Evolutionary conservation across 2,888 invertebrate species (phyloP).

Genomic region (Pollenia labialis): DNA sequence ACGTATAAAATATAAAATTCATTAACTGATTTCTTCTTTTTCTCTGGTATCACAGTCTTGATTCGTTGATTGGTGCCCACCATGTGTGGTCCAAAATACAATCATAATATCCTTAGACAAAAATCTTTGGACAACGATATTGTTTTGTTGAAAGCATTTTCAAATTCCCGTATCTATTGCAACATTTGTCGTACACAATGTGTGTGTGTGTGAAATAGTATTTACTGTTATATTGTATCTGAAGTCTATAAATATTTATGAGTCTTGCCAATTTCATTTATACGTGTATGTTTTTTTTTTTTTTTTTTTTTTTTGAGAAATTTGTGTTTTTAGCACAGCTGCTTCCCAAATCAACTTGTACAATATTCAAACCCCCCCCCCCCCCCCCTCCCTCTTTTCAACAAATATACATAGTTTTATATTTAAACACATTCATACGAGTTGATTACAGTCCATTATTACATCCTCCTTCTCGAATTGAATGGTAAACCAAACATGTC

Average conservation of each 20-base stretch:
- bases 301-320: background rate
- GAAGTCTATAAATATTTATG: slow-evolving; percentile 60
- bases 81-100: no score
- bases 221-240: slow-evolving; percentile 41
- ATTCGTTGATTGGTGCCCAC: no score
- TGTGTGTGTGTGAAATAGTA: background rate
- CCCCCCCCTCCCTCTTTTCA: background rate
- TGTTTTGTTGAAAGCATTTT: no score
- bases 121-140: no score
- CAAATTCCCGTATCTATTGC: no score
- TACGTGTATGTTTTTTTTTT: background rate
- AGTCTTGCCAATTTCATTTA: slow-evolving; percentile 37
- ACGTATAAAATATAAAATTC: no score
- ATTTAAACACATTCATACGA: background rate
- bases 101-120: no score
- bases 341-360: background rate
- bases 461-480: background rate
- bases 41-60: no score
- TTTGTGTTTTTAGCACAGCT: slow-evolving; percentile 19
- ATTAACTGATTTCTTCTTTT: no score
- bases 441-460: slow-evolving; percentile 43
- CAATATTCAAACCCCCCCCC: background rate
- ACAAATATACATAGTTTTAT: slow-evolving; percentile 15
- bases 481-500: background rate
- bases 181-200: background rate